These are phyloP conservation scores for Chymomyza amoena DNA, from an alignment of 2,888 invertebrate genomes.

Conservation along the genomic window DNA sequence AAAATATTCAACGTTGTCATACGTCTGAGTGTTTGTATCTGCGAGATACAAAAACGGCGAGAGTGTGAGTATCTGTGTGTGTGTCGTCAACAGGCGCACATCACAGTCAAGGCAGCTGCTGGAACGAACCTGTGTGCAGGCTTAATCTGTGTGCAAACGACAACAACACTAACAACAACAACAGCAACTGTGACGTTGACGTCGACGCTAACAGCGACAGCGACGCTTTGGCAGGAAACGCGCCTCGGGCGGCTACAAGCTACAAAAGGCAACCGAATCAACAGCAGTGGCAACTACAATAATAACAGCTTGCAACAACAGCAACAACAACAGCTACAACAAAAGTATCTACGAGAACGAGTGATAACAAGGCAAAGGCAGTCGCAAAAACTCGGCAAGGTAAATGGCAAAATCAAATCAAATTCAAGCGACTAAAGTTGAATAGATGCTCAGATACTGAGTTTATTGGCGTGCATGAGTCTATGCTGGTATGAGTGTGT, in stretches of 20 bases:
- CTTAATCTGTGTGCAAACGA: slow-evolving; percentile 10
- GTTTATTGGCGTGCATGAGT: neutral
- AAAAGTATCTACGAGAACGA: slow-evolving; percentile 3
- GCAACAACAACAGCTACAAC: slow-evolving; percentile 10
- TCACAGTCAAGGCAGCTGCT: slow-evolving; percentile 22
- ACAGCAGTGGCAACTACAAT: slow-evolving; percentile 13
- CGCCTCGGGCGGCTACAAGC: slow-evolving; percentile 26
- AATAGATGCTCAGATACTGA: slow-evolving; percentile 25
- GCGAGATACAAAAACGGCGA: neutral
- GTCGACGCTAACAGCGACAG: slow-evolving; percentile 6
- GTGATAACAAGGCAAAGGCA: neutral
- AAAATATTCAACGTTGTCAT: neutral
- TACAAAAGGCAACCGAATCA: slow-evolving; percentile 28
- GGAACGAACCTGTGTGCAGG: slow-evolving; percentile 39
- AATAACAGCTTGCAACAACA: slow-evolving; percentile 7
- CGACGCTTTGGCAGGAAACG: slow-evolving; percentile 27
- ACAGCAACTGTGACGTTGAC: no score
- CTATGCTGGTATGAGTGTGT: neutral
- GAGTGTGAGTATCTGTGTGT: neutral
- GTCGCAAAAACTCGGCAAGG: slow-evolving; percentile 24
- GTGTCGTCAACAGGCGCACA: slow-evolving; percentile 35
- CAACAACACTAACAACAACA: no score
- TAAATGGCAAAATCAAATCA: slow-evolving; percentile 65
- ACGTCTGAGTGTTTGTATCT: neutral
- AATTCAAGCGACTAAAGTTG: slow-evolving; percentile 57